Evolutionary conservation across 2,888 invertebrate species (phyloP).

Genomic region (Holacanthella duospinosa): DNA sequence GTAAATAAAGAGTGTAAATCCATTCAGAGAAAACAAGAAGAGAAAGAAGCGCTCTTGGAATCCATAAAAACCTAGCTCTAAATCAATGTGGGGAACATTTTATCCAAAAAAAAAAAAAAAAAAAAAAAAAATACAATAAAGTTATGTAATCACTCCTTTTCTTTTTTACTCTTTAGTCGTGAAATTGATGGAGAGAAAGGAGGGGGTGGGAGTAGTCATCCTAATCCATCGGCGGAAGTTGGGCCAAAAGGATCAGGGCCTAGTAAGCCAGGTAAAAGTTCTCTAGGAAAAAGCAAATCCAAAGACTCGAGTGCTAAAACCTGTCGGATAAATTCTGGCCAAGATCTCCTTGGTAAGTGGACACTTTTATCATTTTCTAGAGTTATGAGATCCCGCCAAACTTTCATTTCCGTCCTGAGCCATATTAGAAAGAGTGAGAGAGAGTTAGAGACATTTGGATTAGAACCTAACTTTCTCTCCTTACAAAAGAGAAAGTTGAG

Average conservation of each 20-base stretch:
- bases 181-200: conserved; percentile 33
- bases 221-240: conserved; percentile 15
- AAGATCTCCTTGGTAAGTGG: conserved; percentile 34
- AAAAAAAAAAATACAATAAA: background rate
- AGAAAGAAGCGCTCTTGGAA: no score
- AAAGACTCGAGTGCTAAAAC: conserved; percentile 29
- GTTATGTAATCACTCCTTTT: background rate
- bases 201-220: conserved; percentile 17
- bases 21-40: no score
- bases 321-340: conserved; percentile 19
- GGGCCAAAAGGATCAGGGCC: conserved; percentile 5
- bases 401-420: background rate
- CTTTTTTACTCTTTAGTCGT: conserved; percentile 20
- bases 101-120: background rate
- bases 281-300: conserved; percentile 30
- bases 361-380: no score
- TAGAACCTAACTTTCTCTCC: no score
- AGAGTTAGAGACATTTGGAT: background rate
- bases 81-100: background rate
- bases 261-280: conserved; percentile 18
- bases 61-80: no score
- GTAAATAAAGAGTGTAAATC: no score
- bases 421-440: background rate
- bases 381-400: no score
- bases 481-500: no score